phyloP scores from a whole-genome alignment of 2,888 invertebrate species.

The Eretmocerus hayati region DNA sequence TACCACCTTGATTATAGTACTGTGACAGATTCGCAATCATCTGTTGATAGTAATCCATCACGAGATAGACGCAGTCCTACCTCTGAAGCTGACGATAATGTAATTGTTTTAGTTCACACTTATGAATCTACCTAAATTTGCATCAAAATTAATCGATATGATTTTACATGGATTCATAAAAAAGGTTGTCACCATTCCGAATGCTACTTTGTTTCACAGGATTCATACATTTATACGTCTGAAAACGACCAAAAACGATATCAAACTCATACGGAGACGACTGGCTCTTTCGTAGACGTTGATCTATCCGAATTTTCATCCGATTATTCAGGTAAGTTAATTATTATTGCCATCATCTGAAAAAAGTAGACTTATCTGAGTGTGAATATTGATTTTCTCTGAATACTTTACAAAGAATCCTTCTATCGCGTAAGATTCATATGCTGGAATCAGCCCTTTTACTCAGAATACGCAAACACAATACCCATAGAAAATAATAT shows the following conservation, averaged over 20 bases:
- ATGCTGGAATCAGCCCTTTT: no score
- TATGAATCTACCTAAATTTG: no score
- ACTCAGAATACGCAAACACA: no score
- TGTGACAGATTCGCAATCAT: slow-evolving; percentile 3
- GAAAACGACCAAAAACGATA: slow-evolving; percentile 9
- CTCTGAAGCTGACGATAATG: slow-evolving; percentile 1
- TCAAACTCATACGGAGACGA: not conserved
- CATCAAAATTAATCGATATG: no score
- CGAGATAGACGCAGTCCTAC: slow-evolving; percentile 11
- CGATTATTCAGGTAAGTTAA: not conserved
- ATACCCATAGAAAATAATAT: no score
- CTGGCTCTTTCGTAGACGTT: not conserved
- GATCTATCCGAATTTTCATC: slow-evolving; percentile 6
- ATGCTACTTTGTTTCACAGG: slow-evolving; percentile 4
- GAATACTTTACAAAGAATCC: no score
- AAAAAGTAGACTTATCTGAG: not conserved
- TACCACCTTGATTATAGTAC: slow-evolving; percentile 1
- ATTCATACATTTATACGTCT: slow-evolving; percentile 14
- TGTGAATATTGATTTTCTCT: no score
- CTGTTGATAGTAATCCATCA: slow-evolving; percentile 13
- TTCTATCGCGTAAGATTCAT: no score
- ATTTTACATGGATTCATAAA: no score
- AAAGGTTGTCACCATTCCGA: no score
- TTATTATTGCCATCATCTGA: no score
- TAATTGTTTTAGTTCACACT: no score